Percentiles rank a stretch among this genome's conserved stretches.
These are phyloP conservation scores for Nemapogon koenigi DNA, from an alignment of 2,888 invertebrate genomes.

Conservation along the genomic window DNA sequence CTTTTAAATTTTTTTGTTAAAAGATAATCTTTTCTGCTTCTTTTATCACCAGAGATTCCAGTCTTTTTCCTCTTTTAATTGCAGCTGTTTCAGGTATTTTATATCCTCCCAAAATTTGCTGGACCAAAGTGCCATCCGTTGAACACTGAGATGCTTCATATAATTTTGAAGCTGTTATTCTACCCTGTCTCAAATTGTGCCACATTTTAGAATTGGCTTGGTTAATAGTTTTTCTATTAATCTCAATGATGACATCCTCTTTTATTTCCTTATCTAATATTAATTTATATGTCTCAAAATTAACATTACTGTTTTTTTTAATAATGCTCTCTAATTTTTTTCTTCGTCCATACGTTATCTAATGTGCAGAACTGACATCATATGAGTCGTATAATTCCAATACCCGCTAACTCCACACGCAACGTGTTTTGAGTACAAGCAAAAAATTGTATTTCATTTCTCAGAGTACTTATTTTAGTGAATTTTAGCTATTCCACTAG, in stretches of 20 bases:
- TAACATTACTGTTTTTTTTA: too few relatives aligned
- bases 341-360: too few relatives aligned
- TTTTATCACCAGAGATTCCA: slow-evolving; percentile 4
- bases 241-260: not conserved
- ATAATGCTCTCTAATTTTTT: too few relatives aligned
- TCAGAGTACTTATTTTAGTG: too few relatives aligned
- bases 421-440: too few relatives aligned
- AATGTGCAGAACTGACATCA: too few relatives aligned
- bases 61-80: slow-evolving; percentile 6
- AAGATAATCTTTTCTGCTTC: slow-evolving; percentile 3
- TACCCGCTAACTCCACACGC: too few relatives aligned
- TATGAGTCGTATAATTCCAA: too few relatives aligned
- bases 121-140: slow-evolving; percentile 11
- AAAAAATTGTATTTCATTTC: too few relatives aligned
- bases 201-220: not conserved
- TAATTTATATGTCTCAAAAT: too few relatives aligned
- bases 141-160: slow-evolving; percentile 10
- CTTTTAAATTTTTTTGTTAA: not conserved
- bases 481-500: too few relatives aligned
- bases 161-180: slow-evolving; percentile 9
- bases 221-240: not conserved
- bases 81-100: slow-evolving; percentile 9
- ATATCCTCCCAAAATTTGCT: slow-evolving; percentile 11
- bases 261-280: too few relatives aligned
- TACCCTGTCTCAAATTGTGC: slow-evolving; percentile 6